phyloP scores from a whole-genome alignment of 2,797 vertebrate genomes.

The Silurus aristotelis region DNA sequence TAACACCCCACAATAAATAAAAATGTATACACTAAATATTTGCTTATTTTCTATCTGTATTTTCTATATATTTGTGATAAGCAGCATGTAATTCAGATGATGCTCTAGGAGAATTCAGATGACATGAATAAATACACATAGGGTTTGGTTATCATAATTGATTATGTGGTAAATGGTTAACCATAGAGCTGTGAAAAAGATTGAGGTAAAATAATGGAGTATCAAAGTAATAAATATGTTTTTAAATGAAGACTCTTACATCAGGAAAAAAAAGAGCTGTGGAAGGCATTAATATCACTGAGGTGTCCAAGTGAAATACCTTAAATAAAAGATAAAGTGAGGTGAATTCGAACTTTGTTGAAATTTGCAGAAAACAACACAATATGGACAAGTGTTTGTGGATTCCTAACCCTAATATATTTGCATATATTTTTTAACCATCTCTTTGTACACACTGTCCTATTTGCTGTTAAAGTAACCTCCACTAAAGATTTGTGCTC shows the following conservation, averaged over 20 bases:
- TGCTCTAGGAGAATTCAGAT: neutral
- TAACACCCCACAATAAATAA: neutral
- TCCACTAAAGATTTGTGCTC: too few species aligned
- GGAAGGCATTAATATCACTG: neutral
- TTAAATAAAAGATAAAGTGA: neutral
- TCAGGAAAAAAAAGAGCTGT: neutral
- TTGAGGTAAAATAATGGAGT: neutral
- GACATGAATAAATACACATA: too few species aligned
- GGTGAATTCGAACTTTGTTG: neutral
- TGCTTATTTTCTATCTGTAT: too few species aligned
- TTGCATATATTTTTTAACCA: too few species aligned
- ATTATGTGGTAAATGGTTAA: neutral
- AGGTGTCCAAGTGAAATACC: neutral
- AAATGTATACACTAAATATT: too few species aligned
- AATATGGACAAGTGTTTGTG: too few species aligned
- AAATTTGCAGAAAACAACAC: too few species aligned
- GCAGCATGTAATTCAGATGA: neutral
- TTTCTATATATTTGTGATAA: too few species aligned
- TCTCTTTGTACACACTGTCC: too few species aligned
- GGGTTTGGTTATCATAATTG: neutral
- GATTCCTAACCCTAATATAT: too few species aligned
- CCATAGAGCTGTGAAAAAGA: neutral
- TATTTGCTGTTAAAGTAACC: too few species aligned
- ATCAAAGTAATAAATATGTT: neutral
- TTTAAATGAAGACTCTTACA: neutral